Base-by-base conservation (phyloP, 92 coral and sea anemone genomes). In the Heliopora coerulea region DNA sequence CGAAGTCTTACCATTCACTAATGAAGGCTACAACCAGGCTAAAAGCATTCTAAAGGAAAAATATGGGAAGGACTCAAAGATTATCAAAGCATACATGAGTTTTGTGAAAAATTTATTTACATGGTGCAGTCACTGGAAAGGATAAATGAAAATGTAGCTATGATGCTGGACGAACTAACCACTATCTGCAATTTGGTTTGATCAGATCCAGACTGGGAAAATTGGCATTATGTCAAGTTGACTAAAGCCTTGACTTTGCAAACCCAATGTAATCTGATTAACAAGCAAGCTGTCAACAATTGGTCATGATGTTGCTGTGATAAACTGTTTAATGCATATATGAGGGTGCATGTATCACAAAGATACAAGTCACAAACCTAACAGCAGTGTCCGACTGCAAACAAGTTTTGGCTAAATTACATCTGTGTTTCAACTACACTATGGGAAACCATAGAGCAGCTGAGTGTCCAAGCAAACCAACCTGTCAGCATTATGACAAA, bases 111-210 rank as follows among this genome's bases (percentile, higher is more conserved):
- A 4, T 37, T 37, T 4, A 4, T 12, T 4, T 37, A 37, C 42
- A 12, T 12, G 5, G 42, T 37, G 42, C 42, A 37, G 42, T 37
- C 42, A 37, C 42, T 37, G 12, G 42, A 37, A 12, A 37, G 12
- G 12, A 37, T 37, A 37, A 37, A 37, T 12, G 42, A 37, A 4
- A 37, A 37, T 5, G 42, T 37, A n/a, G n/a, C 20, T 14, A 63
- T 63, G 72, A 63, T 17, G 48, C 72, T 63, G 17, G 52, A 63
- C 72, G 31, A 63, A 41, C 17, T 63, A 41, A 52, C 72, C 26
- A 28, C 49, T 18, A 63, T 63, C 11, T 9, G 72, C 48, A 49
- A 63, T 63, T 35, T 63, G n/a, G 72, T 63, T 13, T 49, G 72
- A n/a, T 26, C 48, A 15, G 72, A 63, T 23, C 72, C 2, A 34